These are phyloP conservation scores for Sebastes kiyomatsui DNA, from an alignment of 2,797 vertebrate species.

Conservation along the genomic window DNA sequence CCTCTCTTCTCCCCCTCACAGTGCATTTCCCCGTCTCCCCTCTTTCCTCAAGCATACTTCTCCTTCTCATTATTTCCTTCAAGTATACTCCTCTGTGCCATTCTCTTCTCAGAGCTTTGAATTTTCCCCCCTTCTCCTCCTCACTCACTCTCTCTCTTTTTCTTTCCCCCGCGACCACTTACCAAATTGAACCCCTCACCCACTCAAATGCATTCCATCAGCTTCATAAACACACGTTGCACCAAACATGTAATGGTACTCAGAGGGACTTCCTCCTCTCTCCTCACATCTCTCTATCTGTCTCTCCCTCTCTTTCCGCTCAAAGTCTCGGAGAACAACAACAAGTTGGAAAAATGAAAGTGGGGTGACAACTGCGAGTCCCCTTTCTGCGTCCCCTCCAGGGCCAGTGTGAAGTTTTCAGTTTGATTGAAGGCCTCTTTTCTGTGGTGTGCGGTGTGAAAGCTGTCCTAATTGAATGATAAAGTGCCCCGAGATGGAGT, in stretches of 20 bases:
- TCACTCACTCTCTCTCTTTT: neutral
- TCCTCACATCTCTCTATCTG: slow-evolving; percentile 40
- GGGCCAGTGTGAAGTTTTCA: slow-evolving; percentile 86
- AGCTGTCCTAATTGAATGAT: slow-evolving; percentile 91
- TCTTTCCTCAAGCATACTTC: slow-evolving; percentile 45
- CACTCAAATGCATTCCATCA: slow-evolving; percentile 65
- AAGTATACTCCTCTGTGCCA: slow-evolving; percentile 52
- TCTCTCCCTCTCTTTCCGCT: slow-evolving; percentile 13
- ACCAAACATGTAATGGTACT: slow-evolving; percentile 42
- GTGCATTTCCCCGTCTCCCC: neutral
- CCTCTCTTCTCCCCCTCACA: neutral
- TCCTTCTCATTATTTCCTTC: slow-evolving; percentile 66
- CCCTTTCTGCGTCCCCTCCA: slow-evolving; percentile 75
- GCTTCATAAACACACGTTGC: slow-evolving; percentile 63
- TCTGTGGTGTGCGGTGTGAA: slow-evolving; percentile 86
- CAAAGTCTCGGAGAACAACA: slow-evolving; percentile 49
- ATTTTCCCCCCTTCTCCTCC: slow-evolving; percentile 3
- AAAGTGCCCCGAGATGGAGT: slow-evolving; percentile 87
- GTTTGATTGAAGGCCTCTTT: slow-evolving; percentile 87
- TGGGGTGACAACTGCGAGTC: slow-evolving; percentile 75
- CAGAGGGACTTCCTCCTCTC: slow-evolving; percentile 44
- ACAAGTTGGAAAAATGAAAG: slow-evolving; percentile 76
- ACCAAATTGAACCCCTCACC: slow-evolving; percentile 70
- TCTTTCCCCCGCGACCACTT: slow-evolving; percentile 15
- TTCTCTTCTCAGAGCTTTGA: slow-evolving; percentile 63